Evolutionary conservation across 92 coral and sea anemone genomes (phyloP).

Genomic region (Isaurus tuberculatus): DNA sequence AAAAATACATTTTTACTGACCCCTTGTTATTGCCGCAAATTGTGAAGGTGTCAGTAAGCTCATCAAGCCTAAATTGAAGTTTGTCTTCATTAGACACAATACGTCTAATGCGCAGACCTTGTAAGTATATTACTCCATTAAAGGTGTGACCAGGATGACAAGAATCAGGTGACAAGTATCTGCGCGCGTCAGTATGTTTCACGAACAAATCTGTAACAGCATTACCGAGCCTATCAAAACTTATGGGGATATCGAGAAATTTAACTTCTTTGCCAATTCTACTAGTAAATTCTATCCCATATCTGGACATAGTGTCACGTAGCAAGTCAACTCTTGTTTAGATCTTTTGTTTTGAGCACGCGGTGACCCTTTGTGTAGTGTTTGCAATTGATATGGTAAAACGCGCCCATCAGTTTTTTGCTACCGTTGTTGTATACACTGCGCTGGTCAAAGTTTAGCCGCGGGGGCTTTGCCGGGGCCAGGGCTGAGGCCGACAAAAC

Average conservation of each 20-base stretch:
- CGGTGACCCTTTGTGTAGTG: no score
- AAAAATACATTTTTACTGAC: background rate
- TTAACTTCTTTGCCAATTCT: background rate
- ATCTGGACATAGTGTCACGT: background rate
- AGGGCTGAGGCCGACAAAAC: no score
- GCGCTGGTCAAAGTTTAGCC: no score
- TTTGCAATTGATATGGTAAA: no score
- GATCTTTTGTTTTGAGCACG: no score
- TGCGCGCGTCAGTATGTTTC: conserved; percentile 1
- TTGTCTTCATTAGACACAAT: background rate
- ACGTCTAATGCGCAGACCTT: background rate
- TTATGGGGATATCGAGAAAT: background rate
- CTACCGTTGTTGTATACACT: no score
- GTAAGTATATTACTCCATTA: background rate
- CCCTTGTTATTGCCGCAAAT: background rate
- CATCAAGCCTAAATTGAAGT: background rate
- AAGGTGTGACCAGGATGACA: background rate
- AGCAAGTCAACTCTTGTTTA: no score
- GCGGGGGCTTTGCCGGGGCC: no score
- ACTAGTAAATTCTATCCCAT: conserved; percentile 8
- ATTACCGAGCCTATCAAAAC: background rate
- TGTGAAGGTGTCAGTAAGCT: background rate
- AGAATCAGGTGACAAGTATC: background rate
- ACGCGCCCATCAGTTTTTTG: no score
- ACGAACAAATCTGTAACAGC: conserved; percentile 18